Base-by-base conservation (phyloP, 1,140 invertebrate species). In the Coptotermes formosanus region DNA sequence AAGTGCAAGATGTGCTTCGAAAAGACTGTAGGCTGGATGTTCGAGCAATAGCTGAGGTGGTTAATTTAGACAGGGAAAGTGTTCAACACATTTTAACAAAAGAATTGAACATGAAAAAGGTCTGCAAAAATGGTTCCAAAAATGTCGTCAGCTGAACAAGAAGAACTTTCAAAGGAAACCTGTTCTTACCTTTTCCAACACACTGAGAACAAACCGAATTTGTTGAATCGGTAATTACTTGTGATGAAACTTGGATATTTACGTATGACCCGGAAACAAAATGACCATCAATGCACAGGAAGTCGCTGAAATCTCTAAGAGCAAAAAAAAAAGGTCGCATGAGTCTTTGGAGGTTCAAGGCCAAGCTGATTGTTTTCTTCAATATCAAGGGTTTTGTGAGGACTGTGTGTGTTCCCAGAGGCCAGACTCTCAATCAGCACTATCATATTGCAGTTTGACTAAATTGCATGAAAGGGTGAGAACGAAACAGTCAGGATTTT, bases 151-250 rank as follows among this genome's bases (percentile, higher is more conserved):
- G 16, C 30, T 25, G 43, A 43, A 43, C 85, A 85, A 85, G 45
- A 85, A 38, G 85, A 85, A 64, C 2, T 43, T n/a, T 3, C 45
- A 52, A 86, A 48, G 64, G 64, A 88, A 44, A n/a, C 87, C 55
- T 87, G 84, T 59, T 12, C 84, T 85, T 84, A 87, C 84, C 83
- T 85, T 85, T 83, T 87, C 32, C 38, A 85, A 38, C 43, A 55
- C 38, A 84, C 87, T 52, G 84, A 87, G 64, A 82, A 81, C 75
- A 64, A 87, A 32, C 84, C 43, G 59, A 14, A 88, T 44, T 87
- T 87, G 55, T 87, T 87, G 64, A 87, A 83, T 85, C n/a, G 38
- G 23, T 87, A 81, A 85, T 88, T 82, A 88, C 85, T 84, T 88
- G 83, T 44, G 83, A 88, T 75, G 59, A 85, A 87, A 86, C 87